Percentiles rank a stretch among this genome's conserved stretches.
Conservation (phyloP, 64 coral and sea anemone species). For the Acropora yongei region DNA sequence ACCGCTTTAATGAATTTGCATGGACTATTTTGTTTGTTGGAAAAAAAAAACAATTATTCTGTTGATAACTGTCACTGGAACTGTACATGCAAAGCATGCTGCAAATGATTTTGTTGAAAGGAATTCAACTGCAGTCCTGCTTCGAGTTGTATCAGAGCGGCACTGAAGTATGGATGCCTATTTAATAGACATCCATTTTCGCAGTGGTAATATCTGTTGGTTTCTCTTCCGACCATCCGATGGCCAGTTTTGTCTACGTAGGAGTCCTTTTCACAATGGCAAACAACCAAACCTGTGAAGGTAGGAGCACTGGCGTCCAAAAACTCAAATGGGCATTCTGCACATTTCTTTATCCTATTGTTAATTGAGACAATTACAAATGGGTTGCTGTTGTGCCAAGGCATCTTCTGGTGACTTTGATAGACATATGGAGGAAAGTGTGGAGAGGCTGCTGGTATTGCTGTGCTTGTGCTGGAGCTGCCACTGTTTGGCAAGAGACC, state of each 20-base stretch:
- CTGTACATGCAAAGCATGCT: constrained; percentile 12
- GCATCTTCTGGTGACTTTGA: constrained; percentile 1
- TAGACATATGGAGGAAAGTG: constrained; percentile 1
- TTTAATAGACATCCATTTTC: background rate
- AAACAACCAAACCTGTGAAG: constrained; percentile 27
- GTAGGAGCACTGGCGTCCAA: constrained; percentile 3
- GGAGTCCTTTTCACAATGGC: constrained; percentile 18
- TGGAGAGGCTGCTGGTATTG: background rate
- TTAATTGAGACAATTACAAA: constrained; percentile 19
- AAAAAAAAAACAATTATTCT: background rate
- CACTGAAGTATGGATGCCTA: constrained; percentile 29
- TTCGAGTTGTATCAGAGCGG: background rate
- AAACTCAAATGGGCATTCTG: constrained; percentile 42
- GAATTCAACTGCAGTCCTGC: constrained; percentile 7
- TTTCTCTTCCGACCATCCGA: constrained; percentile 6
- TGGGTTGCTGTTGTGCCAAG: constrained; percentile 36
- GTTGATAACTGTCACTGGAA: background rate
- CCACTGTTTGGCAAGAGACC: constrained; percentile 6
- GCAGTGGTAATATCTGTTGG: constrained; percentile 47
- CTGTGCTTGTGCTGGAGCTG: background rate
- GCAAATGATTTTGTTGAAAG: constrained; percentile 7
- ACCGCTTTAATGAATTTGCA: background rate
- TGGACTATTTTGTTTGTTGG: constrained; percentile 6
- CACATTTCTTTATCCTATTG: constrained; percentile 59
- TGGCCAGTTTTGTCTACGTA: constrained; percentile 37